Evolutionary conservation across 2,888 invertebrate genomes (phyloP).

Genomic region (Mechanitis mazaeus): DNA sequence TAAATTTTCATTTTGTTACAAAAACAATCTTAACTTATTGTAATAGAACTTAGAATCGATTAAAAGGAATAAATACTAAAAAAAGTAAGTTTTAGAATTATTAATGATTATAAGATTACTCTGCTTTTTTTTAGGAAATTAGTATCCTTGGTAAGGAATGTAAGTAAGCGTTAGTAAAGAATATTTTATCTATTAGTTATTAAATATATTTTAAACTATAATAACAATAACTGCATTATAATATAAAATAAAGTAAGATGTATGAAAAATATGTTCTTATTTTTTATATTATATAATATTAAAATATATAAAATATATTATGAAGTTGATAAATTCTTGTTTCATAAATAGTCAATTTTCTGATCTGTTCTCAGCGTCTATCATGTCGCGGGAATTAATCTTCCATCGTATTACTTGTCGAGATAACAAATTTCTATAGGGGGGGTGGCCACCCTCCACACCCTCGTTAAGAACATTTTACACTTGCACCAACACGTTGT

Average conservation of each 20-base stretch:
- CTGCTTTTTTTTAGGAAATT: conserved; percentile 32
- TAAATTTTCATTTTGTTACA: too few relatives aligned
- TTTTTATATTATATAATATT: background rate
- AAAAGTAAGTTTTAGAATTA: conserved; percentile 49
- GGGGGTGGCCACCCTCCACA: conserved; percentile 27
- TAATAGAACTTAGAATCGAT: too few relatives aligned
- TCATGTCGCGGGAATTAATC: conserved; percentile 53
- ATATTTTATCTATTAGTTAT: too few relatives aligned
- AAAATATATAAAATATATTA: conserved; percentile 10
- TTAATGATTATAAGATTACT: conserved; percentile 70
- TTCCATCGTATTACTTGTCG: conserved; percentile 45
- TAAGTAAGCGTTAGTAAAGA: too few relatives aligned
- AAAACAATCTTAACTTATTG: too few relatives aligned
- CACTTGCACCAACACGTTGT: conserved; percentile 13
- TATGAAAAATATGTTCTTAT: too few relatives aligned
- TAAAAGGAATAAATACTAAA: too few relatives aligned
- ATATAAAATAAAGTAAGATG: too few relatives aligned
- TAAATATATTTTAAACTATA: too few relatives aligned
- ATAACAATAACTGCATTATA: too few relatives aligned
- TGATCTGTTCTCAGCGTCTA: conserved; percentile 35
- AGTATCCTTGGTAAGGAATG: too few relatives aligned
- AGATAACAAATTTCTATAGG: conserved; percentile 56
- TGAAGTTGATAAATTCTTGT: conserved; percentile 5
- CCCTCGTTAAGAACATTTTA: conserved; percentile 13
- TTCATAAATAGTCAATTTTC: conserved; percentile 26